Percentiles rank a stretch among this genome's conserved stretches.
These are phyloP conservation scores for Tichodroma muraria DNA, from an alignment of 2,113 vertebrate genomes.

Conservation along the genomic window DNA sequence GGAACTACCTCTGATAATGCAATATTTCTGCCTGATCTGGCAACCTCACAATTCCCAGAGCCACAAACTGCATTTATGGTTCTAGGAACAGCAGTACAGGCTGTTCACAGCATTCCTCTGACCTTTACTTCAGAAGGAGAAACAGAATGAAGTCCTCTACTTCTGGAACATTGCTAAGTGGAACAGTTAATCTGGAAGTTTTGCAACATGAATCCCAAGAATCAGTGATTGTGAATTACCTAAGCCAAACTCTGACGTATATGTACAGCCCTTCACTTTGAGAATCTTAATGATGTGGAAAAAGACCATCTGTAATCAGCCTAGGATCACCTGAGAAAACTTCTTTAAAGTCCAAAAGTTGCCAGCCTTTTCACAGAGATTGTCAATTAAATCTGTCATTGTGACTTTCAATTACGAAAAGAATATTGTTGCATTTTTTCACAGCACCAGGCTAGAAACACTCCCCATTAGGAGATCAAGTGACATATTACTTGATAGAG, in stretches of 20 bases:
- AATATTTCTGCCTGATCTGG: not conserved
- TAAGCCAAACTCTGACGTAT: not conserved
- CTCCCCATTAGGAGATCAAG: not conserved
- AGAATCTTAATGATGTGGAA: not conserved
- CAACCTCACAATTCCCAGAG: not conserved
- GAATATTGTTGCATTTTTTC: not conserved
- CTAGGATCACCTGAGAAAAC: not conserved
- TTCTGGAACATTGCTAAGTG: not conserved
- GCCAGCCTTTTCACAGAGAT: not conserved
- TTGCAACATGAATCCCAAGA: not conserved
- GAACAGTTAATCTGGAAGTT: not conserved
- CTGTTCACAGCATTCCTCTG: not conserved
- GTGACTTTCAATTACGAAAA: not conserved
- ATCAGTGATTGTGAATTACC: not conserved
- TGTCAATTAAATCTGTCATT: not conserved
- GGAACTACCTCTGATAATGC: not conserved
- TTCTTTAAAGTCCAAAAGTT: not conserved
- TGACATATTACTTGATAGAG: not conserved
- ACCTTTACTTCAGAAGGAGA: not conserved
- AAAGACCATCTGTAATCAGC: not conserved
- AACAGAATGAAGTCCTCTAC: not conserved
- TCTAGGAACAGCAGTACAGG: slow-evolving; percentile 2
- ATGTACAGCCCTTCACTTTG: not conserved
- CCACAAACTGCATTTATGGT: not conserved
- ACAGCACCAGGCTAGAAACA: not conserved